Conservation (phyloP, 2,797 vertebrate species). For the Cyprinella venusta region DNA sequence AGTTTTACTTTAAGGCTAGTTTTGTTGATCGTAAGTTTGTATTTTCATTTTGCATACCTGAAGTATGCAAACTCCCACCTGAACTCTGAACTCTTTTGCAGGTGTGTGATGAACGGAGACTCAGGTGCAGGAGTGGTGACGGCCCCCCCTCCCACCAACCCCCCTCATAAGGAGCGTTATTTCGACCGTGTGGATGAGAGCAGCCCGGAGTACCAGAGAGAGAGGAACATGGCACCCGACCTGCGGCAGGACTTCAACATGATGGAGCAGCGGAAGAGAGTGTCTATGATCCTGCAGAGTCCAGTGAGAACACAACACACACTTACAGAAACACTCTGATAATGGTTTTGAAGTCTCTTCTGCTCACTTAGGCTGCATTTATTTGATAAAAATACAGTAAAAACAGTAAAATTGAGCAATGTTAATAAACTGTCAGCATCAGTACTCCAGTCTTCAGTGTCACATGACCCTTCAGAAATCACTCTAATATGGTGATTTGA, state of each 20-base stretch:
- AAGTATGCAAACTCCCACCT: too few relatives aligned
- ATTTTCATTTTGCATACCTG: rapidly evolving
- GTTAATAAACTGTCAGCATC: neutral
- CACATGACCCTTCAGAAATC: neutral
- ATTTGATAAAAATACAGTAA: neutral
- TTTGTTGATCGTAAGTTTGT: neutral
- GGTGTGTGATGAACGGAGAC: constrained; percentile 91
- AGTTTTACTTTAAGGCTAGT: too few relatives aligned
- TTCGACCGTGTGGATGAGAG: constrained; percentile 98
- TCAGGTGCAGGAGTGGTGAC: constrained; percentile 94
- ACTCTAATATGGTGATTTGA: neutral
- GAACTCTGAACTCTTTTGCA: constrained; percentile 8
- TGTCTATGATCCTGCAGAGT: constrained; percentile 99
- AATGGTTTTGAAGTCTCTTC: too few relatives aligned
- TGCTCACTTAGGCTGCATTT: neutral
- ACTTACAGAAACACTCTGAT: neutral
- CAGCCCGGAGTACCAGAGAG: constrained; percentile 92
- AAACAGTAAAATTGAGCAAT: neutral
- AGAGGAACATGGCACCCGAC: constrained; percentile 98
- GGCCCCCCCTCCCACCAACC: constrained; percentile 91
- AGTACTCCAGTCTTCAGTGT: neutral
- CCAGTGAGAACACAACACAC: constrained; percentile 81
- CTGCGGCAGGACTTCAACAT: constrained; percentile 99
- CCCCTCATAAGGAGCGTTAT: constrained; percentile 96
- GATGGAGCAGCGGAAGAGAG: constrained; percentile 99